Conservation (phyloP, 1,140 invertebrate genomes). For the Caenorhabditis inopinata region DNA sequence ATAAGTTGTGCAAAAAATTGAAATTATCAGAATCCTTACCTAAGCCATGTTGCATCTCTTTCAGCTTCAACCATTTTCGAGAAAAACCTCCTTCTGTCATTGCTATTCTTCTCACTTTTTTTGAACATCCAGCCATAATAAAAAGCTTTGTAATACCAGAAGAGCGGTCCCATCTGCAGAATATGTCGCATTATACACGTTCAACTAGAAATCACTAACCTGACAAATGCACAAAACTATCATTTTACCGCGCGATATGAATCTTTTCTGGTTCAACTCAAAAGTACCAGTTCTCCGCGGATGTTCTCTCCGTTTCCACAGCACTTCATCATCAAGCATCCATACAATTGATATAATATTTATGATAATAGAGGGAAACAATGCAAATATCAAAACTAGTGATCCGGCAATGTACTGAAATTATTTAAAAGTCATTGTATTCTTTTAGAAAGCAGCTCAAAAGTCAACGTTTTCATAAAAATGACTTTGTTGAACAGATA, state of each 20-base stretch:
- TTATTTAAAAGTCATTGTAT: too few species aligned
- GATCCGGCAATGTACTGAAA: slow-evolving; percentile 12
- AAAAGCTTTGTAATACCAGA: slow-evolving; percentile 35
- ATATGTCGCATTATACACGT: background rate
- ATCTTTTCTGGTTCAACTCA: background rate
- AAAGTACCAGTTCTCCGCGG: background rate
- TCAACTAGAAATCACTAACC: background rate
- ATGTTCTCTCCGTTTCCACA: slow-evolving; percentile 5
- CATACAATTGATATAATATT: slow-evolving; percentile 31
- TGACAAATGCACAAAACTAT: background rate
- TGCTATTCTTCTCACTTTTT: background rate
- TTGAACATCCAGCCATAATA: slow-evolving; percentile 26
- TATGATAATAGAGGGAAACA: slow-evolving; percentile 1
- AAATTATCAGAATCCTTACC: background rate
- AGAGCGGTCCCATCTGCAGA: slow-evolving; percentile 28
- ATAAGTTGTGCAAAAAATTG: too few species aligned
- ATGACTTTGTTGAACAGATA: too few species aligned
- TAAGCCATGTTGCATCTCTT: slow-evolving; percentile 20
- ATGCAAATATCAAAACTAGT: background rate
- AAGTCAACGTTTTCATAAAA: too few species aligned
- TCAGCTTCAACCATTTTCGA: slow-evolving; percentile 36
- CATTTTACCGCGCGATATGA: background rate
- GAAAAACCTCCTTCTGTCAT: background rate
- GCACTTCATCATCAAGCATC: slow-evolving; percentile 15
- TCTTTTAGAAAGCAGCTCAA: too few species aligned